A percentile compares a stretch with the other conserved stretches of the same genome.
These are phyloP conservation scores for Lasius fuliginosus DNA, from an alignment of 2,888 invertebrate species.

Conservation along the genomic window DNA sequence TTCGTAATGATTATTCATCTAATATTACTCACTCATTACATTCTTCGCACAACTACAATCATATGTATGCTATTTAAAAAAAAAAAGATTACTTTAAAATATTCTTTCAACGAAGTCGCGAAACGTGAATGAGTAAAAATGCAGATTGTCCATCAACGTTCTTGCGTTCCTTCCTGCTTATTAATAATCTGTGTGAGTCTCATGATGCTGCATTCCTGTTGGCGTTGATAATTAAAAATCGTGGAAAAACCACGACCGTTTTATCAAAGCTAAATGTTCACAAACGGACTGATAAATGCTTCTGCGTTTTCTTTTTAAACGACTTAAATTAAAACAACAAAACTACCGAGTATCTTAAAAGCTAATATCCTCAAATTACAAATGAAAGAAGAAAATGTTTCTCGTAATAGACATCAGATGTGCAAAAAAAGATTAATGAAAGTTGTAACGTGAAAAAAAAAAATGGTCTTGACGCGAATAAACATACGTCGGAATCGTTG, in stretches of 20 bases:
- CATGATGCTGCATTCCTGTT: constrained; percentile 1
- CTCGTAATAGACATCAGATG: constrained; percentile 12
- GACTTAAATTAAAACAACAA: constrained; percentile 10
- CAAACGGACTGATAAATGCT: neutral
- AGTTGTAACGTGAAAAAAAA: neutral
- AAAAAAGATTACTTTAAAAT: neutral
- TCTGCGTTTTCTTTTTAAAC: constrained; percentile 2
- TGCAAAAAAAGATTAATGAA: neutral
- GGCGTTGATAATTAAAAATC: constrained; percentile 46
- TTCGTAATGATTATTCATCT: constrained; percentile 40
- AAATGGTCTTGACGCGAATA: neutral
- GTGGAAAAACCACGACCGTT: constrained; percentile 37
- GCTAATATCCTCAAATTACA: neutral
- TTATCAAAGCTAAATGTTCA: constrained; percentile 19
- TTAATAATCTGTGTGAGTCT: constrained; percentile 30
- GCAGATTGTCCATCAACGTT: constrained; percentile 21
- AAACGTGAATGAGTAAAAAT: constrained; percentile 11
- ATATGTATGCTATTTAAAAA: neutral
- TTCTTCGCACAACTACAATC: constrained; percentile 9
- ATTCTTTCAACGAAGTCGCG: constrained; percentile 12
- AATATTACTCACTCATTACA: constrained; percentile 26
- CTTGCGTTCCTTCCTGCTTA: constrained; percentile 33
- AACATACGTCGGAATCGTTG: neutral
- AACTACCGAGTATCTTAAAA: neutral
- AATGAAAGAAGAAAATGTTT: constrained; percentile 6